Base-by-base conservation (phyloP, 2,888 invertebrate genomes). In the Amiota mariae region DNA sequence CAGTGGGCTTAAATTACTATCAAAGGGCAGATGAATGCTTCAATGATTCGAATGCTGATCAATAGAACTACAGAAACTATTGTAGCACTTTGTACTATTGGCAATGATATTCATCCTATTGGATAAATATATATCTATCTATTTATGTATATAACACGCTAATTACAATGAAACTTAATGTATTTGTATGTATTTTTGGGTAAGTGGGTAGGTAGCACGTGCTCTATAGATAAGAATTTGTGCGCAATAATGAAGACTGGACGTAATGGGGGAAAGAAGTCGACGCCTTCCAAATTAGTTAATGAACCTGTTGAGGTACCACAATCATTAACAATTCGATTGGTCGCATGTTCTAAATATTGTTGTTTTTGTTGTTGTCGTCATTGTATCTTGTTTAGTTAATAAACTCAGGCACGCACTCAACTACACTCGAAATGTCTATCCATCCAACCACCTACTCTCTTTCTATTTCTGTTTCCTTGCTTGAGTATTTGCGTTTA, bases 251-350 rank as follows among this genome's bases (percentile, higher is more conserved):
- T 36, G 36, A 36, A 36, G 36, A 36, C 36, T 36, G 36, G 36
- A 36, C 36, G 36, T 6, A 36, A 36, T 68, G 67, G 46, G 46
- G 46, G n/a, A n/a, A 61, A 79, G 78, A 78, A 78, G 81, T 82
- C 84, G 57, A 57, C 47, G 66, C 66, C 66, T n/a, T 57, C 18
- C 56, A 67, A 72, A 72, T 72, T 80, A 78, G 81, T 80, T 83
- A 83, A 83, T 85, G 82, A 83, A 81, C 85, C 83, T 85, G 82
- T 83, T 83, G 85, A 85, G 85, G 83, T 85, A 74, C 73, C 75
- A 59, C 72, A 72, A 54, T 57, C 73, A 70, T 36, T 36, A 24
- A 49, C 13, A 20, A 4, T 48, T 67, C 48, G 67, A 47, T 67
- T 47, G 15, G 56, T 24, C 36, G 36, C 36, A 36, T 36, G 36